Base-by-base conservation (phyloP, 2,888 invertebrate species). In the Junonia oenone region DNA sequence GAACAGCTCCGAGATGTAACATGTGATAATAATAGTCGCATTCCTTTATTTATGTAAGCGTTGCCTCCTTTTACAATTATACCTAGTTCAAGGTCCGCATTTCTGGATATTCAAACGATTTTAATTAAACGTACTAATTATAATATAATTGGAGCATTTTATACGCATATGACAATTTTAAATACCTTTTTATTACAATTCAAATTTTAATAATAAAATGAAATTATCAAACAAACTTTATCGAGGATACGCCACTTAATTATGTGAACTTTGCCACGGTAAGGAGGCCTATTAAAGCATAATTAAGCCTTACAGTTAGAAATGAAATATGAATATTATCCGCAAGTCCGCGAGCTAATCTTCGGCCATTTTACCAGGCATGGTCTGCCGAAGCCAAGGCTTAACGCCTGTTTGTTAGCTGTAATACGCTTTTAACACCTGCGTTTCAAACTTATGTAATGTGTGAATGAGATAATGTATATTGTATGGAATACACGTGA, bases 361-460 rank as follows among this genome's bases (percentile, higher is more conserved):
- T 88, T 86, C 76, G 71, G 71, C 81, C 83, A 76, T 87, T 87
- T 81, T 75, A 75, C 73, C 73, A 71, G 79, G 74, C 72, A 75
- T 78, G 78, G 80, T 76, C 71, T 76, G 76, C 79, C 78, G 81
- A 81, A 83, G 79, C 78, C 76, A 69, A 72, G 75, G 83, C 85
- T 87, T 88, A 87, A 72, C 84, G 79, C 83, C 82, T 87, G 85
- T 89, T 89, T 87, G 89, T 84, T 72, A 73, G 65, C 76, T 73
- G 73, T 87, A 84, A 85, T 86, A 81, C 78, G 83, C 76, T 85
- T 84, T 86, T 85, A 86, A 83, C 88, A 88, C 88, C 84, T 85
- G 86, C 77, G 83, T 83, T 75, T 69, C 71, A 66, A 72, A 76
- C 74, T 83, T 82, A 77, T 78, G 76, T 74, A 76, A 68, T 64